These are phyloP conservation scores for Catocala fraxini DNA, from an alignment of 2,888 invertebrate genomes.

Conservation along the genomic window DNA sequence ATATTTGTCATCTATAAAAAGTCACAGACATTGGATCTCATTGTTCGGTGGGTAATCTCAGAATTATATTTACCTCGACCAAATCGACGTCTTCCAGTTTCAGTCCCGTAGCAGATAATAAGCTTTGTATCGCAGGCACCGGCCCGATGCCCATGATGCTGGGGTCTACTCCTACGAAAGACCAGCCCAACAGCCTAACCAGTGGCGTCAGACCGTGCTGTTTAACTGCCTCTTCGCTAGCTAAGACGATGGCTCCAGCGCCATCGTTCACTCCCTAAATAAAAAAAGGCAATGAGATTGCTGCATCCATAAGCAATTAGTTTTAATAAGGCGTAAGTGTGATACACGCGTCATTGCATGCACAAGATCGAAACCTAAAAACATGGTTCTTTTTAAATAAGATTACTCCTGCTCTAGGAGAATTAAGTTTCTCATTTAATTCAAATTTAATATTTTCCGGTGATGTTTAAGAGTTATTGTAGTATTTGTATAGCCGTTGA, in stretches of 20 bases:
- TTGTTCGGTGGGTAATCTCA: background rate
- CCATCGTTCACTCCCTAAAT: constrained; percentile 97
- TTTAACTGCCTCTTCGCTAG: constrained; percentile 95
- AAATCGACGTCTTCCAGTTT: constrained; percentile 95
- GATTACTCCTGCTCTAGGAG: too few relatives aligned
- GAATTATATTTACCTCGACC: constrained; percentile 90
- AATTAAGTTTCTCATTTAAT: too few relatives aligned
- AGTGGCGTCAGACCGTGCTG: constrained; percentile 92
- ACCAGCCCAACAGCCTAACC: constrained; percentile 95
- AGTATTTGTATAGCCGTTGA: too few relatives aligned
- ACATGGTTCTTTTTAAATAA: too few relatives aligned
- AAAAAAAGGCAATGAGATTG: background rate
- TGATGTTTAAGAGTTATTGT: too few relatives aligned
- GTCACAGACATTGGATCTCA: too few relatives aligned
- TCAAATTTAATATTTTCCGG: too few relatives aligned
- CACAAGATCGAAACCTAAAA: too few relatives aligned
- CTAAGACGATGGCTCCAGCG: constrained; percentile 95
- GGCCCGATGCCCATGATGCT: constrained; percentile 99
- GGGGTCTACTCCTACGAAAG: constrained; percentile 97
- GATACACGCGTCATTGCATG: too few relatives aligned
- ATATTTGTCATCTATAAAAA: too few relatives aligned
- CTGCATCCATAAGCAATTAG: too few relatives aligned
- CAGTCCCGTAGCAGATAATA: constrained; percentile 92
- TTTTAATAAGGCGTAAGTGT: too few relatives aligned
- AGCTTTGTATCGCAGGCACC: constrained; percentile 95